phyloP scores from a whole-genome alignment of 2,888 invertebrate species.

The Philonicus albiceps region DNA sequence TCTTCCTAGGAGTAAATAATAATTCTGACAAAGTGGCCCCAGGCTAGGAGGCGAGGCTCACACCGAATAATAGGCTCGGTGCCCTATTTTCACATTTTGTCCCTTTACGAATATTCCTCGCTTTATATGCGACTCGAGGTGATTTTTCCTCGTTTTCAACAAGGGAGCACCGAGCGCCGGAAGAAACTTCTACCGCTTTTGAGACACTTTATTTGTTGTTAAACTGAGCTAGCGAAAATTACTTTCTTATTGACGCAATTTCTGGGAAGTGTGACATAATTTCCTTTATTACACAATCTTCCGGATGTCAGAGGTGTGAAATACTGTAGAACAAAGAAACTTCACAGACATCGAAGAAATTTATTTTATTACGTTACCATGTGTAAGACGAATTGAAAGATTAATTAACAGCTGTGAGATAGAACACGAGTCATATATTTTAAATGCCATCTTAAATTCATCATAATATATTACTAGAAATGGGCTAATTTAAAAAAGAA shows the following conservation, averaged over 20 bases:
- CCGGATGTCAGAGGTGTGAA: not conserved
- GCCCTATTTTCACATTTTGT: constrained; percentile 15
- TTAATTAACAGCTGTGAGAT: not conserved
- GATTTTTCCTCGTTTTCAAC: not conserved
- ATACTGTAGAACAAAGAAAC: not conserved
- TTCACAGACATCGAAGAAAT: not conserved
- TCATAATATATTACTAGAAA: too few species aligned
- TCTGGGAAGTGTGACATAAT: not conserved
- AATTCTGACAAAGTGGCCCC: not conserved
- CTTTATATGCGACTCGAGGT: constrained; percentile 6
- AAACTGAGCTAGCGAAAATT: not conserved
- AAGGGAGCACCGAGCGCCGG: not conserved
- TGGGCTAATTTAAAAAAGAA: too few species aligned
- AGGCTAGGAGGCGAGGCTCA: not conserved
- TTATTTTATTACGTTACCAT: not conserved
- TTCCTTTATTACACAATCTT: not conserved
- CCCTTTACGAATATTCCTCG: constrained; percentile 13
- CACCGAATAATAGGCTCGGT: not conserved
- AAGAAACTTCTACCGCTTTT: not conserved
- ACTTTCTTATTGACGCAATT: not conserved
- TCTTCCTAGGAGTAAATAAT: not conserved
- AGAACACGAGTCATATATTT: too few species aligned
- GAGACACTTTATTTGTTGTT: not conserved
- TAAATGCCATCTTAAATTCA: too few species aligned
- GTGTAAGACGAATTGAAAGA: not conserved